Base-by-base conservation (phyloP, 1,140 invertebrate genomes). In the Aethina tumida region DNA sequence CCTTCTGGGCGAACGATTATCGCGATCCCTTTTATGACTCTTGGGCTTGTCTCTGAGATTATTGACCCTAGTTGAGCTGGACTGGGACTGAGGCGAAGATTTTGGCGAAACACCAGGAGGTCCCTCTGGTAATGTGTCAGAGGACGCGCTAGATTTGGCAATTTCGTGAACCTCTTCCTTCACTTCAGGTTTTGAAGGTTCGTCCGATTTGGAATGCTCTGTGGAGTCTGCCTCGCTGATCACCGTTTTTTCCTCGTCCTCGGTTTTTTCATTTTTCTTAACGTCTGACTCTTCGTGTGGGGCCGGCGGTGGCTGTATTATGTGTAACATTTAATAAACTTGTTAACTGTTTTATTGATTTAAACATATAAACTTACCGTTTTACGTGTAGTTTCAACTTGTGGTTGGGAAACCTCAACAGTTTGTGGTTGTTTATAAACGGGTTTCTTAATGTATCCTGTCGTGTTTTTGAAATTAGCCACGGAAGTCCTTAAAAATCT, bases 401-500 rank as follows among this genome's bases (percentile, higher is more conserved):
- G 25, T n/a, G 36, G 31, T 31, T 33, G 33, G 6, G 30, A 22
- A 21, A 22, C 17, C 18, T 35, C 16, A 17, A 35, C n/a, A n/a
- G n/a, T n/a, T n/a, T n/a, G 24, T 44, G 42, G 41, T 27, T 49
- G 36, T 39, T 46, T 55, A 39, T 53, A 59, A 0, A 52, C 35
- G 14, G 50, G 53, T 32, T 53, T 49, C 29, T 62, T 62, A n/a
- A 69, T 72, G 57, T 93, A 93, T 0, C 89, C 88, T 15, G 86
- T 90, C 53, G 90, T 84, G 61, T 92, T 94, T 43, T 82, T 84
- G 58, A 93, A 96, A 49, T 81, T 80, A 28, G 78, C 79, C 1
- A 95, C 90, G 7, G 85, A 81, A 52, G 81, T 88, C 18, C 93
- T 70, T 29, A 96, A 62, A 67, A 88, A 94, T 32, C 89, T 62